Percentiles rank a stretch among this genome's conserved stretches.
Conservation (phyloP, 2,888 invertebrate species). For the Hirtodrosophila alboralis region DNA sequence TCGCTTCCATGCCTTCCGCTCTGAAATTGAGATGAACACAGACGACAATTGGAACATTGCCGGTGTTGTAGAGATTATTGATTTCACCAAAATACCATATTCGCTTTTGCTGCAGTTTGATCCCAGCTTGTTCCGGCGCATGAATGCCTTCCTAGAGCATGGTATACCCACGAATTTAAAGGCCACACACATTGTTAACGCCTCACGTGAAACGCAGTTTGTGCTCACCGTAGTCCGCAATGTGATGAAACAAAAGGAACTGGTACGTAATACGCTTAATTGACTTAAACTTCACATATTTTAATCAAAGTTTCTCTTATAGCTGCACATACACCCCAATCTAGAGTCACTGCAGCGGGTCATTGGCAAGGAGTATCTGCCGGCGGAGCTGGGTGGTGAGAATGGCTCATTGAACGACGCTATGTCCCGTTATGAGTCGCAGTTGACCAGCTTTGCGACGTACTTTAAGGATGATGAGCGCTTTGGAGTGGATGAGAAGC, state of each 20-base stretch:
- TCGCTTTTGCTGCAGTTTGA: slow-evolving; percentile 77
- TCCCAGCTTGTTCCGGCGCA: slow-evolving; percentile 72
- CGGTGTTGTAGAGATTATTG: slow-evolving; percentile 86
- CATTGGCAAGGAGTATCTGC: slow-evolving; percentile 87
- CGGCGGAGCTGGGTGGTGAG: slow-evolving; percentile 88
- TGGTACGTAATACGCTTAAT: slow-evolving; percentile 61
- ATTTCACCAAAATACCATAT: slow-evolving; percentile 84
- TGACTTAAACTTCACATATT: neutral
- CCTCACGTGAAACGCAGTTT: slow-evolving; percentile 78
- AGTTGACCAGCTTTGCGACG: slow-evolving; percentile 55
- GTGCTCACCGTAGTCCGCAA: slow-evolving; percentile 74
- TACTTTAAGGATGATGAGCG: slow-evolving; percentile 80
- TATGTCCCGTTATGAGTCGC: slow-evolving; percentile 60
- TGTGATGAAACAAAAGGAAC: slow-evolving; percentile 80
- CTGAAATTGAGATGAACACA: slow-evolving; percentile 78
- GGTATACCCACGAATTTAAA: slow-evolving; percentile 77
- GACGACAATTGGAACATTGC: slow-evolving; percentile 86
- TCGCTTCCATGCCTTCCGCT: slow-evolving; percentile 77
- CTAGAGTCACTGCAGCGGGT: slow-evolving; percentile 83
- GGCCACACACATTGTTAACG: slow-evolving; percentile 79
- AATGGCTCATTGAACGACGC: slow-evolving; percentile 84
- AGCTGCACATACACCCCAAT: slow-evolving; percentile 78
- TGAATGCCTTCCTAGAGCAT: slow-evolving; percentile 77
- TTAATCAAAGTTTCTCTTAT: neutral
- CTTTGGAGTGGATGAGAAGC: slow-evolving; percentile 72